Conservation (phyloP, 1,140 invertebrate genomes). For the Popillia japonica region DNA sequence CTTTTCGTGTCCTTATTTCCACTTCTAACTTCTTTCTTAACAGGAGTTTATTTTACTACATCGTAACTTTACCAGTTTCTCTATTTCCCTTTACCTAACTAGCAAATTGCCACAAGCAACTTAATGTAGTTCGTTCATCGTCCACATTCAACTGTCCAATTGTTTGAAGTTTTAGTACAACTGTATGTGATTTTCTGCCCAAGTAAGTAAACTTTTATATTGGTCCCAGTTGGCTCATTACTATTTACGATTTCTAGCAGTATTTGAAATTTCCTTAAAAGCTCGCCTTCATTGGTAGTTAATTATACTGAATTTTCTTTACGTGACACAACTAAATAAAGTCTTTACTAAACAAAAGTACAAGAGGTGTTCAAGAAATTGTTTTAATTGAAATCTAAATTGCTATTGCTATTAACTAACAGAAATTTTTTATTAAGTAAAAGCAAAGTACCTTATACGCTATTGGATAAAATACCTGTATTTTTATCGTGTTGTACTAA, state of each 20-base stretch:
- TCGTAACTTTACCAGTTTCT: not conserved
- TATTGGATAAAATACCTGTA: too few species aligned
- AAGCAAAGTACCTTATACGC: too few species aligned
- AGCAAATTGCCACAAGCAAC: not conserved
- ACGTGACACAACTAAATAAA: not conserved
- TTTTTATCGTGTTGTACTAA: too few species aligned
- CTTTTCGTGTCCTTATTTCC: too few species aligned
- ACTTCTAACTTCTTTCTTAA: too few species aligned
- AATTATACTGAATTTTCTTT: not conserved
- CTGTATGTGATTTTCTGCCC: not conserved
- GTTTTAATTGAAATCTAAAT: too few species aligned
- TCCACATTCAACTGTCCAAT: not conserved
- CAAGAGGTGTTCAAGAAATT: too few species aligned
- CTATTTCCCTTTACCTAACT: not conserved
- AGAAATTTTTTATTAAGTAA: too few species aligned
- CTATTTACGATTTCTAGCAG: not conserved
- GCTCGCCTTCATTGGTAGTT: not conserved
- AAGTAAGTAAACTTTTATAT: not conserved
- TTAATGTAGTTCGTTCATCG: not conserved
- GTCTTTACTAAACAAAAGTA: not conserved
- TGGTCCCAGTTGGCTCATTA: not conserved
- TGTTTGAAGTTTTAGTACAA: not conserved
- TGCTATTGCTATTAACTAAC: too few species aligned
- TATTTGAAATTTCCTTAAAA: not conserved
- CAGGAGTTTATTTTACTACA: too few species aligned